Percentiles rank a stretch among this genome's conserved stretches.
These are phyloP conservation scores for Micropoecilia bifurca DNA, from an alignment of 2,797 vertebrate species.

Conservation along the genomic window DNA sequence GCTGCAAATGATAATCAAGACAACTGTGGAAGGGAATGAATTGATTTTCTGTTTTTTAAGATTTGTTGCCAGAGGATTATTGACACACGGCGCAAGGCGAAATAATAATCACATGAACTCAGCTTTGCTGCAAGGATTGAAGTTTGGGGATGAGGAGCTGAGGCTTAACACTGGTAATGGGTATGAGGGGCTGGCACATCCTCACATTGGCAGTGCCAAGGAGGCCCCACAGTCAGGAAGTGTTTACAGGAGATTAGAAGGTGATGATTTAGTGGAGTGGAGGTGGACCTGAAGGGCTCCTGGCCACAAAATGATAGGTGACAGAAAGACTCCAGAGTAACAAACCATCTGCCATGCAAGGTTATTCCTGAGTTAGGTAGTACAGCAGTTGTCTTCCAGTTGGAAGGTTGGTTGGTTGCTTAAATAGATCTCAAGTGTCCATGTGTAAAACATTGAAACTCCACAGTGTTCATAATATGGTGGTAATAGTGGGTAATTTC, in stretches of 20 bases:
- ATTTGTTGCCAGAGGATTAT: conserved; percentile 55
- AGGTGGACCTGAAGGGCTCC: conserved; percentile 58
- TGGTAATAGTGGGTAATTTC: neutral
- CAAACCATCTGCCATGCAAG: conserved; percentile 7
- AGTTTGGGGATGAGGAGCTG: conserved; percentile 21
- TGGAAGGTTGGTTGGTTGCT: neutral
- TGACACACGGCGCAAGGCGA: conserved; percentile 33
- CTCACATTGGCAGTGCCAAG: conserved; percentile 48
- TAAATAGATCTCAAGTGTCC: neutral
- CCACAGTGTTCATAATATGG: neutral
- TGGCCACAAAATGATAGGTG: conserved; percentile 36
- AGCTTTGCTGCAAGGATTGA: conserved; percentile 49
- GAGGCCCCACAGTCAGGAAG: conserved; percentile 56
- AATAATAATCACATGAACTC: conserved; percentile 53
- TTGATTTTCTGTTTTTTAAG: conserved; percentile 24
- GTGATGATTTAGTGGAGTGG: conserved; percentile 61
- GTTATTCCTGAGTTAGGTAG: neutral
- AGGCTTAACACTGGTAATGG: conserved; percentile 62
- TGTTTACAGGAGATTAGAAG: conserved; percentile 70
- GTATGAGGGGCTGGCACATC: conserved; percentile 46
- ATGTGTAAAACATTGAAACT: neutral
- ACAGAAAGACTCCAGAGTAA: conserved; percentile 22
- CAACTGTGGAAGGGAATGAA: conserved; percentile 13
- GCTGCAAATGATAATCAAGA: conserved; percentile 25
- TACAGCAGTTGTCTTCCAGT: neutral